phyloP scores from a whole-genome alignment of 2,888 invertebrate genomes.

The Branchipolynoe longqiensis region DNA sequence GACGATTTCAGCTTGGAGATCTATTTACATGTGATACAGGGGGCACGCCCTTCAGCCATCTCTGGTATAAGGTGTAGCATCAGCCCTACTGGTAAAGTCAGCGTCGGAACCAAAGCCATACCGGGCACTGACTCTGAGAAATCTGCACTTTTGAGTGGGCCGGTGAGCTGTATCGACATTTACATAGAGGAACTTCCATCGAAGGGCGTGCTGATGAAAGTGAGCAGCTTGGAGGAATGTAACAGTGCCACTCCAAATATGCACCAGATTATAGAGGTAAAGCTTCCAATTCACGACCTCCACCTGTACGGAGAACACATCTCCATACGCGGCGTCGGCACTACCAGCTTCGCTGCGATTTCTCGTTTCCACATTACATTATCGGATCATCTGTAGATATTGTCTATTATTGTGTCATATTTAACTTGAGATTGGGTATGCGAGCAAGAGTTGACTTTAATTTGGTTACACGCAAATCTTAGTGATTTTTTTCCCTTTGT shows the following conservation, averaged over 20 bases:
- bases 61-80: slow-evolving; percentile 28
- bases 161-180: slow-evolving; percentile 5
- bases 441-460: too few relatives aligned
- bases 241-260: not conserved
- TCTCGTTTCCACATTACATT: slow-evolving; percentile 17
- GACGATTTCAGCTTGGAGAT: slow-evolving; percentile 45
- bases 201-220: slow-evolving; percentile 18
- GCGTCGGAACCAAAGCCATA: slow-evolving; percentile 18
- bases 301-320: slow-evolving; percentile 20
- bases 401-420: too few relatives aligned
- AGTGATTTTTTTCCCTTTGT: too few relatives aligned
- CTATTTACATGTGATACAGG: slow-evolving; percentile 35
- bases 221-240: slow-evolving; percentile 23
- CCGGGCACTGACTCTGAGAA: slow-evolving; percentile 42
- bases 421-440: too few relatives aligned
- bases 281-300: slow-evolving; percentile 4
- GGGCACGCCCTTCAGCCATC: not conserved
- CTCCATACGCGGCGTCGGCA: slow-evolving; percentile 27
- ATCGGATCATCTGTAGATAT: not conserved
- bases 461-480: too few relatives aligned
- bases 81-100: slow-evolving; percentile 1
- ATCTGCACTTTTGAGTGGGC: not conserved
- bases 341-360: slow-evolving; percentile 44
- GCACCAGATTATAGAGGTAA: not conserved
- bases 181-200: slow-evolving; percentile 21